Evolutionary conservation across 1,140 invertebrate species (phyloP).

Genomic region (Lepeophtheirus salmonis): DNA sequence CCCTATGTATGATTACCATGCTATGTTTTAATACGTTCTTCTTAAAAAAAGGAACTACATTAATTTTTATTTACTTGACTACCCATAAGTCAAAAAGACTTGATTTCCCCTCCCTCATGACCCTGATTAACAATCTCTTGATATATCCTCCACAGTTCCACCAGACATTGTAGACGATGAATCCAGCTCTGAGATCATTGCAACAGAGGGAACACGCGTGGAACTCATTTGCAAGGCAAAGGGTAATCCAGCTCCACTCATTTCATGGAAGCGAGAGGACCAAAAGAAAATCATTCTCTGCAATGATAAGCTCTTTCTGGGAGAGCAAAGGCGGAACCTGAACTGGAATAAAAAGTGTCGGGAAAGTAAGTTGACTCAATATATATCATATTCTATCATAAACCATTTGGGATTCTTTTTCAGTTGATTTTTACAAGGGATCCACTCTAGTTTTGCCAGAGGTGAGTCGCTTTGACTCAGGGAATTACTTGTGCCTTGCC

Average conservation of each 20-base stretch:
- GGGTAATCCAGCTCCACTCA: slow-evolving; percentile 31
- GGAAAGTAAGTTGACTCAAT: too few species aligned
- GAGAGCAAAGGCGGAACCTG: too few species aligned
- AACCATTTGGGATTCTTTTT: too few species aligned
- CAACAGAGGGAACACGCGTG: slow-evolving; percentile 29
- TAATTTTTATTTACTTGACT: neutral
- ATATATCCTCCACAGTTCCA: slow-evolving; percentile 21
- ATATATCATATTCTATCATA: too few species aligned
- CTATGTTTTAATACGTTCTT: too few species aligned
- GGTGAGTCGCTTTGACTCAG: slow-evolving; percentile 72
- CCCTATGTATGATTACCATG: too few species aligned
- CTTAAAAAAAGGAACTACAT: too few species aligned
- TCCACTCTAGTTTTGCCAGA: slow-evolving; percentile 58
- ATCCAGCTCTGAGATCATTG: slow-evolving; percentile 28
- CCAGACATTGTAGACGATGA: slow-evolving; percentile 25
- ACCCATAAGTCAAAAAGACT: neutral
- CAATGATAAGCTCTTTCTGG: too few species aligned
- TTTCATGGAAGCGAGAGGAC: slow-evolving; percentile 32
- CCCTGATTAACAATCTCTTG: neutral
- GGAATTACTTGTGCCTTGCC: slow-evolving; percentile 70
- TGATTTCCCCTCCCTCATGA: slow-evolving; percentile 3
- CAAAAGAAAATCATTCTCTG: slow-evolving; percentile 20
- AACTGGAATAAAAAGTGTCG: too few species aligned
- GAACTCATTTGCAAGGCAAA: slow-evolving; percentile 32
- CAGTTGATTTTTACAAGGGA: too few species aligned